Evolutionary conservation across 2,888 invertebrate species (phyloP), one percentile per base, ranked within the genome.

Genomic region (Apamea anceps): DNA sequence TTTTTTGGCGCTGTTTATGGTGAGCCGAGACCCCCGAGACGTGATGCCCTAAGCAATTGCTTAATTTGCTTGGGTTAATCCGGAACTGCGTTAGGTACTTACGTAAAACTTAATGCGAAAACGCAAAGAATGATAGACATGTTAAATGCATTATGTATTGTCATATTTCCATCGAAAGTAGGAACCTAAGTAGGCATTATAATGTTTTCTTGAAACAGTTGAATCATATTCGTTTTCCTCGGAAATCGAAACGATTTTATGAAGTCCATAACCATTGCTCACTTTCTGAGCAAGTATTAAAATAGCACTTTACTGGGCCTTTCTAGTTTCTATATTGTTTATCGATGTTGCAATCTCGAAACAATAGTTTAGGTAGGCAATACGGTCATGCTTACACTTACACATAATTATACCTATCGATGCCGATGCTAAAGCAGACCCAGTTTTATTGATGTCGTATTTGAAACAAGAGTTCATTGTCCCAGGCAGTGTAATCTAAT

Each of bases 381-480:
- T 57, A 57, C 32, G 54, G 63, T 60, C 37, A 45, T 84, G 48
- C 57, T 84, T 65, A 82, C 48, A 37, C 48, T 78, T 63, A 62
- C 82, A 71, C 62, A 72, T 75, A 74, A 66, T 65, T 63, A 73
- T 68, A 48, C 21, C 18, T 83, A 32, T 67, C n/a, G 28, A 73
- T 70, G 51, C 37, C 79, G 48, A 76, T 42, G 85, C 32, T 75
- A n/a, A 68, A 60, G 80, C 66, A 72, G 76, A 74, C 80, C 65
- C 62, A 80, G 68, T 81, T 83, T 87, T 77, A 81, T 84, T 86
- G 78, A 75, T 72, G 70, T 68, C 67, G 84, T 80, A 74, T 80
- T 82, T 75, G 79, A 86, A 87, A 80, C 74, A 78, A 79, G 62
- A 83, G 87, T 82, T 88, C 83, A 85, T 88, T 85, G 87, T 85